Evolutionary conservation across 2,888 invertebrate genomes (phyloP).

Genomic region (Liopterus haemorrhoidalis): DNA sequence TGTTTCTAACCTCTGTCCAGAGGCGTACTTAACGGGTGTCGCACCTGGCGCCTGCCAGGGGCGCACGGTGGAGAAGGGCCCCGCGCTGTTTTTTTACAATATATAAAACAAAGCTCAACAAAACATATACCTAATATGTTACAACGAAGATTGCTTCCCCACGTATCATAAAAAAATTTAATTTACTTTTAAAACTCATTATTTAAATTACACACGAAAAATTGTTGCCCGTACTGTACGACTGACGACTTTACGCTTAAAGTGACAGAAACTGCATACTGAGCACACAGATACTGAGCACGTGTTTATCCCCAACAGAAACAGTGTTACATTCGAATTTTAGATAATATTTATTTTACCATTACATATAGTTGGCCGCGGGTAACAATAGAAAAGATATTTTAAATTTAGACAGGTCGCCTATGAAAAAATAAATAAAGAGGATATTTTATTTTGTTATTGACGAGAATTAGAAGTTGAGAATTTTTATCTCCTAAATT

Average conservation of each 20-base stretch:
- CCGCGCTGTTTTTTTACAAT: not conserved
- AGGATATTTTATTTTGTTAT: too few species aligned
- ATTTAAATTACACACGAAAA: slow-evolving; percentile 1
- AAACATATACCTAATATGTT: not conserved
- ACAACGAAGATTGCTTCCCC: not conserved
- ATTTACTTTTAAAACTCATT: not conserved
- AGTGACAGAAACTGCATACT: not conserved
- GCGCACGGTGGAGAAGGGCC: slow-evolving; percentile 1
- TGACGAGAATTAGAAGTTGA: too few species aligned
- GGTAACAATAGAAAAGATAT: too few species aligned
- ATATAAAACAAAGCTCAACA: not conserved
- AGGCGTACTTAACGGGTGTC: slow-evolving; percentile 2
- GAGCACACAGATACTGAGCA: too few species aligned
- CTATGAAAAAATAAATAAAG: too few species aligned
- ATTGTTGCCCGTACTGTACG: slow-evolving; percentile 4
- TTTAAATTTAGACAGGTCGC: too few species aligned
- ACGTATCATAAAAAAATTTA: not conserved
- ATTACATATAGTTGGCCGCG: too few species aligned
- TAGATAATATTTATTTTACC: too few species aligned
- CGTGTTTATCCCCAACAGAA: slow-evolving; percentile 1
- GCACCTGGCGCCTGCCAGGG: not conserved
- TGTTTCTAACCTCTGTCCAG: too few species aligned
- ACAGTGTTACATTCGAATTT: too few species aligned
- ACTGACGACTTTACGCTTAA: not conserved
- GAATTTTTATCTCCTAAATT: too few species aligned